Conservation (phyloP, 2,888 invertebrate genomes). For the Seladonia tumulorum region DNA sequence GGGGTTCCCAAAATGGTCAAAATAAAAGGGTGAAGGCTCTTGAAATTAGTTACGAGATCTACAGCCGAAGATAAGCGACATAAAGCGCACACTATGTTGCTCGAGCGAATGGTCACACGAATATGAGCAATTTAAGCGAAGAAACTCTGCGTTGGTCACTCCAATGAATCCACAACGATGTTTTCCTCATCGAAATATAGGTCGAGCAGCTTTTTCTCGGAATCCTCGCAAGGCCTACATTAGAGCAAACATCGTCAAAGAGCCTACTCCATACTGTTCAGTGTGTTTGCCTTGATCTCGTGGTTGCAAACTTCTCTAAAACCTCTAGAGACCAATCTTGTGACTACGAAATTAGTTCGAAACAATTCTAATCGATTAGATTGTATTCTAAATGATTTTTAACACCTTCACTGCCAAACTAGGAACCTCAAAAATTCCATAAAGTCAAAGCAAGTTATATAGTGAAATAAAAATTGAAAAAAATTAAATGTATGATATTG, state of each 20-base stretch:
- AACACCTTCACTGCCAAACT: no score
- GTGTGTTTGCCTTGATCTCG: constrained; percentile 7
- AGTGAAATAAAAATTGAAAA: no score
- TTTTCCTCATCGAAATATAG: constrained; percentile 63
- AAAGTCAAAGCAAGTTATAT: no score
- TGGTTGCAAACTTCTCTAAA: not conserved
- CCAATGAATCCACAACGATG: constrained; percentile 50
- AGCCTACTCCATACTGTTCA: constrained; percentile 33
- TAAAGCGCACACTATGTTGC: not conserved
- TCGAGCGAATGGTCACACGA: not conserved
- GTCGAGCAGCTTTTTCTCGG: constrained; percentile 62
- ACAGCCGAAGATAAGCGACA: not conserved
- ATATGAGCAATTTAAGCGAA: not conserved
- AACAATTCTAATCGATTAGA: not conserved
- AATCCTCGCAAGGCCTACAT: constrained; percentile 53
- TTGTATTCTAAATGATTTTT: not conserved
- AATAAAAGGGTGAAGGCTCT: not conserved
- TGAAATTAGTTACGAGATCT: not conserved
- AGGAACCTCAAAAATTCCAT: no score
- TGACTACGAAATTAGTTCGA: not conserved
- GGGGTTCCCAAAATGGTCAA: not conserved
- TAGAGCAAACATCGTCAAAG: constrained; percentile 39
- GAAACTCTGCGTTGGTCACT: constrained; percentile 25
- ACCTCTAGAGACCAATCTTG: not conserved
- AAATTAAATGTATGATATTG: no score